phyloP scores from a whole-genome alignment of 2,888 invertebrate species.

The Disparrhopalites patrizii region DNA sequence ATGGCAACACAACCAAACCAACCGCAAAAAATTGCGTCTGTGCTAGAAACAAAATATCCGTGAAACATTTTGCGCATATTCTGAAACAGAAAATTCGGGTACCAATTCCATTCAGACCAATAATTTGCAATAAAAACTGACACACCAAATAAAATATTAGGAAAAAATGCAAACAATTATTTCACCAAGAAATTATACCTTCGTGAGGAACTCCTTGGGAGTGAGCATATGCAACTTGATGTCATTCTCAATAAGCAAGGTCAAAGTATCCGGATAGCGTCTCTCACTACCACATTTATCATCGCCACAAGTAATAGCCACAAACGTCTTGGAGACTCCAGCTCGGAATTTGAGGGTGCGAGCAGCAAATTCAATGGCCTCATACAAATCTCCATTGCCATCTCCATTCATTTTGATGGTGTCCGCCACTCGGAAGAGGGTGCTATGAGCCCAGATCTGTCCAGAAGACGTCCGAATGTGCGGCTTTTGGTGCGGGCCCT shows the following conservation, averaged over 20 bases:
- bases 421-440: slow-evolving; percentile 41
- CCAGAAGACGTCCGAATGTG: slow-evolving; percentile 52
- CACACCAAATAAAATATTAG: too few relatives aligned
- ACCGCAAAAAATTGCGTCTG: too few relatives aligned
- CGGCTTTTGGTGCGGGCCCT: slow-evolving; percentile 49
- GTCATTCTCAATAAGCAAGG: slow-evolving; percentile 50
- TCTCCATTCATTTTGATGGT: slow-evolving; percentile 42
- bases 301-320: slow-evolving; percentile 52
- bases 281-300: slow-evolving; percentile 49
- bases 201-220: slow-evolving; percentile 46
- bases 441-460: slow-evolving; percentile 49
- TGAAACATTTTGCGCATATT: too few relatives aligned
- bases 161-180: too few relatives aligned
- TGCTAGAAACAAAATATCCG: too few relatives aligned
- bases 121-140: too few relatives aligned
- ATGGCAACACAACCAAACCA: too few relatives aligned
- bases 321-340: slow-evolving; percentile 54
- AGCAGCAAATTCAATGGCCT: slow-evolving; percentile 50
- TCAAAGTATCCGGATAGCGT: slow-evolving; percentile 50
- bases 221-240: slow-evolving; percentile 50
- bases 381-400: slow-evolving; percentile 49
- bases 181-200: neutral
- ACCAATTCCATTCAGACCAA: too few relatives aligned
- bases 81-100: too few relatives aligned
- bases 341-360: slow-evolving; percentile 52